Base-by-base conservation (phyloP, 1,140 invertebrate species). In the Bacillus rossius region DNA sequence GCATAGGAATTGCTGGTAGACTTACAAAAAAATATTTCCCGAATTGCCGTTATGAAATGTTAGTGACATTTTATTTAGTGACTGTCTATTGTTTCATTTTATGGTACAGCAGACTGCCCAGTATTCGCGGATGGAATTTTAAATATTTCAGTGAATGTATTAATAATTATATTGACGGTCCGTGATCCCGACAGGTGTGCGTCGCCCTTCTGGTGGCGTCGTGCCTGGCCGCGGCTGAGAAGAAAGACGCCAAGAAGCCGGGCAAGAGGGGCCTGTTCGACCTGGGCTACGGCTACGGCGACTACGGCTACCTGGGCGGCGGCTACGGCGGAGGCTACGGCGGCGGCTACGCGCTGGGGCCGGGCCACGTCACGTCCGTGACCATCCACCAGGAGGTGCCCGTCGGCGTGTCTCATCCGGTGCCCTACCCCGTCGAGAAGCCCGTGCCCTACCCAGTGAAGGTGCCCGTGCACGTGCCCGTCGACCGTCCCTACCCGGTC, bases 401-500 rank as follows among this genome's bases (percentile, higher is more conserved):
- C 5, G 64, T 65, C 3, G 61, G 64, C 14, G 61, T 65, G 3
- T 64, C 64, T 1, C 61, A 65, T 8, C 65, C 65, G 1, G 58
- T 62, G 10, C 57, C 64, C 1, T 59, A 61, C 10, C 40, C 65
- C 37, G 62, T 67, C 37, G 64, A 64, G 55, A 67, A 65, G 23
- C 62, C 57, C 10, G 41, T 58, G 7, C 60, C 60, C 8, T 41
- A 54, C n/a, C 60, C 49, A 3, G 37, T 54, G 17, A 26, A 38
- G 3, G 50, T 59, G 3, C 34, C 34, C n/a, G 62, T 65, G 1
- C 56, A 64, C 8, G 61, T 64, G 3, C 65, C 61, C 13, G 62
- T 67, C 16, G 62, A 63, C 20, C 59, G 58, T 2, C 65, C 65
- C 10, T 67, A 65, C 40, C 65, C 65, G 1, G 65, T 67, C 2